Base-by-base conservation (phyloP, 2,888 invertebrate species). In the Meteorus cinctellus region DNA sequence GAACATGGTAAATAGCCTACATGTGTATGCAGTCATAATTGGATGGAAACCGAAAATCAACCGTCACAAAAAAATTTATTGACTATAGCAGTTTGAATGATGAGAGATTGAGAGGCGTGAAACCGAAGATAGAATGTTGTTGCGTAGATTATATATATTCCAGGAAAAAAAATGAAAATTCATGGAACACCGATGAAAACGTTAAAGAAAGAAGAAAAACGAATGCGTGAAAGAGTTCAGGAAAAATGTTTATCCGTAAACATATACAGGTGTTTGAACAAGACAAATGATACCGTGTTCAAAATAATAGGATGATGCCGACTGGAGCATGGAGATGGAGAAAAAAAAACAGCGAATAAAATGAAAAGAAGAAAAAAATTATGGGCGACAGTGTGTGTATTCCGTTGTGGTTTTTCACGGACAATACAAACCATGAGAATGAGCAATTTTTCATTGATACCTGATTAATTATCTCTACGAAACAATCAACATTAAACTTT, bases 311-410 rank as follows among this genome's bases (percentile, higher is more conserved):
- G 79, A 79, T 65, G 76, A 79, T 78, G 75, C 68, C 76, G 82
- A 80, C 80, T 84, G 83, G 84, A 84, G 82, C 81, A 81, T 80
- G 24, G n/a, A 55, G n/a, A 6, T 14, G n/a, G n/a, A n/a, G 16
- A 48, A 41, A 41, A 41, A 41, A 12, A 41, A 2, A 8, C 2
- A 12, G 8, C 12, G 12, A 12, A 41, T 16, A n/a, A 48, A n/a
- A 16, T 48, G n/a, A 19, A n/a, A 5, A 55, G n/a, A 19, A n/a
- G 0, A 55, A 24, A 55, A 55, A 55, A 55, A 4, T 8, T 1
- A 19, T 2, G 12, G 51, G 72, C 69, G 78, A 67, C 75, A 8
- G 62, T 74, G 66, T 51, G 19, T 24, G 62, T 48, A 74, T 75
- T 72, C 74, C 48, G 68, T 69, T 65, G 63, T 59, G 74, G 67